Evolutionary conservation across 1,140 invertebrate species (phyloP).

Genomic region (Macrobrachium nipponense): DNA sequence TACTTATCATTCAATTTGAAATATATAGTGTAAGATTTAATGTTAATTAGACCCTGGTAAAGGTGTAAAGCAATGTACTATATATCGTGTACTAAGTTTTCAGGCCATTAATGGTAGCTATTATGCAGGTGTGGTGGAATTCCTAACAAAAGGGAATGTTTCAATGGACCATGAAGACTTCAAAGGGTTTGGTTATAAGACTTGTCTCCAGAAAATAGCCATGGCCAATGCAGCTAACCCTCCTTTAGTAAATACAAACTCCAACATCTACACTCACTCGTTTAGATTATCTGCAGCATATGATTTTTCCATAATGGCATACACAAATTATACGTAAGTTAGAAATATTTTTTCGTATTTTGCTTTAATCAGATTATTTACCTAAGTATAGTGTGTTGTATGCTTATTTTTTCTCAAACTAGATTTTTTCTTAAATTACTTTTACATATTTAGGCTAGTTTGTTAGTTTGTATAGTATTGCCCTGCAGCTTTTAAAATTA

Average conservation of each 20-base stretch:
- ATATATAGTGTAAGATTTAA: too few species aligned
- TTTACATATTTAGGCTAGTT: neutral
- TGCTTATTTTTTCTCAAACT: neutral
- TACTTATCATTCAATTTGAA: too few species aligned
- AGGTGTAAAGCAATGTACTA: neutral
- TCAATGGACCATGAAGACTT: slow-evolving; percentile 94
- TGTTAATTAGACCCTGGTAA: too few species aligned
- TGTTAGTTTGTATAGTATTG: neutral
- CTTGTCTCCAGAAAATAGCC: slow-evolving; percentile 66
- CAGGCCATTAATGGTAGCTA: neutral
- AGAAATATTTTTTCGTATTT: neutral
- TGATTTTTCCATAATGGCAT: slow-evolving; percentile 94
- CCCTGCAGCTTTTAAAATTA: neutral
- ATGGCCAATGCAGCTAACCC: slow-evolving; percentile 66
- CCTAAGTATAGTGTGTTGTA: neutral
- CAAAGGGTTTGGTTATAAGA: slow-evolving; percentile 95
- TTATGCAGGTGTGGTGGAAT: slow-evolving; percentile 91
- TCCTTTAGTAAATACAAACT: slow-evolving; percentile 51
- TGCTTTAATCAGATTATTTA: neutral
- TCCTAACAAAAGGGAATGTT: slow-evolving; percentile 89
- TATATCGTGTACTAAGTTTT: neutral
- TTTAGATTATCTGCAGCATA: slow-evolving; percentile 95
- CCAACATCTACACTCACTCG: slow-evolving; percentile 93
- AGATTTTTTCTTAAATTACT: neutral
- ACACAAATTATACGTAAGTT: slow-evolving; percentile 97